Evolutionary conservation across 2,888 invertebrate genomes (phyloP).

Genomic region (Drosophila monieri): DNA sequence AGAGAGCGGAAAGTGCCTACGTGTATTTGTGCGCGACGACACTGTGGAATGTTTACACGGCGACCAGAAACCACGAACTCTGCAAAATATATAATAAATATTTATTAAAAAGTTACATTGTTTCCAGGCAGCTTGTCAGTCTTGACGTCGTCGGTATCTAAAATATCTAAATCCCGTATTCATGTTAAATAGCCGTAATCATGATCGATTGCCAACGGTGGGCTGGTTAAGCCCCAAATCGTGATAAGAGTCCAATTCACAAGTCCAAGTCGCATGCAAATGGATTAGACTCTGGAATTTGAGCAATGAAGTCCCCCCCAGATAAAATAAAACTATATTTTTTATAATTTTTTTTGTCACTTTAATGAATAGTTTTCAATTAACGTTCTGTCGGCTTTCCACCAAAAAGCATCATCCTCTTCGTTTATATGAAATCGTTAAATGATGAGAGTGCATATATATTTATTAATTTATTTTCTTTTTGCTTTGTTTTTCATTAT

Average conservation of each 20-base stretch:
- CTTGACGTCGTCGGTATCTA: conserved; percentile 3
- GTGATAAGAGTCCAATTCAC: conserved; percentile 25
- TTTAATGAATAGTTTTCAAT: conserved; percentile 73
- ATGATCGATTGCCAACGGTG: conserved; percentile 65
- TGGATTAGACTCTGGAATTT: conserved; percentile 26
- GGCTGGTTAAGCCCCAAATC: conserved; percentile 31
- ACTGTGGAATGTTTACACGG: conserved; percentile 56
- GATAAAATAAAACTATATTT: conserved; percentile 31
- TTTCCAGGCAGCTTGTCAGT: background rate
- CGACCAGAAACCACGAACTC: conserved; percentile 13
- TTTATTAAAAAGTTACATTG: background rate
- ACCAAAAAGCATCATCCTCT: conserved; percentile 22
- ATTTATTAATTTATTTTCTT: conserved; percentile 64
- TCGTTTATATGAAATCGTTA: conserved; percentile 54
- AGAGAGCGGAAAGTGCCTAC: conserved; percentile 28
- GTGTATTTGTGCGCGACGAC: conserved; percentile 21
- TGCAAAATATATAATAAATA: background rate
- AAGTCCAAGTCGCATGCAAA: conserved; percentile 49
- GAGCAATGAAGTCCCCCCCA: conserved; percentile 3
- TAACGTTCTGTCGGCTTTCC: conserved; percentile 48
- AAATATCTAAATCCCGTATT: conserved; percentile 21
- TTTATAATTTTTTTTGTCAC: conserved; percentile 55
- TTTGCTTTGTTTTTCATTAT: conserved; percentile 29
- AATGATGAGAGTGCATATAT: conserved; percentile 47
- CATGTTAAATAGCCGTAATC: conserved; percentile 45